Base-by-base conservation (phyloP, 2,888 invertebrate species). In the Cerastoderma edule region DNA sequence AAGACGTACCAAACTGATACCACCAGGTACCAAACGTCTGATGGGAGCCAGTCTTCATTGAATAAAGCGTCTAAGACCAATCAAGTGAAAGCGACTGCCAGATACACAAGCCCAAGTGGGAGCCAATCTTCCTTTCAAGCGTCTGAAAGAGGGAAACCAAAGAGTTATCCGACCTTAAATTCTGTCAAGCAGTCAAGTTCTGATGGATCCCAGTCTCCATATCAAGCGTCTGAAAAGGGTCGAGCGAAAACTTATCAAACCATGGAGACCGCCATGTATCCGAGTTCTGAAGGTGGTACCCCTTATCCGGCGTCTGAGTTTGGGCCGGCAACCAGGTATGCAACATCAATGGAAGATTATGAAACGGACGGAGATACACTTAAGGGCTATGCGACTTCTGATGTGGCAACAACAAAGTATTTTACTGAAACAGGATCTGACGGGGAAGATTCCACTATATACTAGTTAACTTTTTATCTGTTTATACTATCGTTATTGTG, bases 261-360 rank as follows among this genome's bases (percentile, higher is more conserved):
- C 0, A 60, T 39, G 1, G 60, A 60, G 24, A 60, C 60, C 4
- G 60, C 22, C 2, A 27, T 39, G 24, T 60, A 60, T 27, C 39
- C 60, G 16, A 60, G 60, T 27, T 60, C 39, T n/a, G 39, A 35
- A 2, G 60, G 60, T 24, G 60, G 60, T 16, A 60, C 60, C 4
- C 39, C 39, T 0, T 60, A 60, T 39, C 60, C 60, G 1, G 60
- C 35, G 8, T 60, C 60, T 19, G 60, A 60, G 10, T 35, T 27
- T 16, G 60, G 60, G 24, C 39, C 60, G 32, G 39, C 60, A 35
- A 60, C 60, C 16, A 60, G 35, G 60, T 60, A 60, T 39, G 60
- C 60, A 8, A 60, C 60, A 22, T 60, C 60, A 39, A 39, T 60
- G 8, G 60, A 39, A 8, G 60, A 60, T 3, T 60, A 60, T 39